Evolutionary conservation across 2,113 vertebrate genomes (phyloP).

Genomic region (Heliornis fulica): DNA sequence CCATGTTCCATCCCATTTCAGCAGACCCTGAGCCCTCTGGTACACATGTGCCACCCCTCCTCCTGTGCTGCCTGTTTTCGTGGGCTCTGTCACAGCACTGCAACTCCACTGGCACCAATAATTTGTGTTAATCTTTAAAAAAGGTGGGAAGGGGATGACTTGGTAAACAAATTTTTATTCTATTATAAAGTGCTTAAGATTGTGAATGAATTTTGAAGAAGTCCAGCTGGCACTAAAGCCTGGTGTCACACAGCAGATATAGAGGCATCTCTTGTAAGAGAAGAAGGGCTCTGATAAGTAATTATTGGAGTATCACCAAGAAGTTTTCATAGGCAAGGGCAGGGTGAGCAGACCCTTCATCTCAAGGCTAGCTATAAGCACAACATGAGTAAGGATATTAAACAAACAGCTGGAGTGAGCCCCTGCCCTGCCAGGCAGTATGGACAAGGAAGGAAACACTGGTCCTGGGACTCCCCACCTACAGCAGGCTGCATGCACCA

Average conservation of each 20-base stretch:
- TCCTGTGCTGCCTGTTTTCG: not conserved
- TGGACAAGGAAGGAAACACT: not conserved
- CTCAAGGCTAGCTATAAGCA: not conserved
- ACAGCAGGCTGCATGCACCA: not conserved
- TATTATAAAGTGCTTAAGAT: not conserved
- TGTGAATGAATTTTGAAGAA: not conserved
- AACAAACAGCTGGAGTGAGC: not conserved
- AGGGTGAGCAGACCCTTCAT: not conserved
- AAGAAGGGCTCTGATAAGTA: not conserved
- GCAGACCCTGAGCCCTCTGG: not conserved
- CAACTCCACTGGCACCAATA: not conserved
- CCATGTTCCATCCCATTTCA: rapidly evolving
- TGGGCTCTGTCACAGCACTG: not conserved
- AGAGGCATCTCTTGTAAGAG: not conserved
- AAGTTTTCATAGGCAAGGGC: not conserved
- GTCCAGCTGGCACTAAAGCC: not conserved
- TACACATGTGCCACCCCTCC: not conserved
- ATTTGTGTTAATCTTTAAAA: not conserved
- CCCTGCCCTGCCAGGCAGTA: not conserved
- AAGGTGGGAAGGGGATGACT: not conserved
- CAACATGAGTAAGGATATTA: not conserved
- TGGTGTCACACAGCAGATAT: not conserved
- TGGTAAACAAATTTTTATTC: not conserved
- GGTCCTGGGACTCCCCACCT: not conserved
- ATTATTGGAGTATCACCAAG: not conserved